phyloP scores from a whole-genome alignment of 2,888 invertebrate species.

The Notodonta dromedarius region DNA sequence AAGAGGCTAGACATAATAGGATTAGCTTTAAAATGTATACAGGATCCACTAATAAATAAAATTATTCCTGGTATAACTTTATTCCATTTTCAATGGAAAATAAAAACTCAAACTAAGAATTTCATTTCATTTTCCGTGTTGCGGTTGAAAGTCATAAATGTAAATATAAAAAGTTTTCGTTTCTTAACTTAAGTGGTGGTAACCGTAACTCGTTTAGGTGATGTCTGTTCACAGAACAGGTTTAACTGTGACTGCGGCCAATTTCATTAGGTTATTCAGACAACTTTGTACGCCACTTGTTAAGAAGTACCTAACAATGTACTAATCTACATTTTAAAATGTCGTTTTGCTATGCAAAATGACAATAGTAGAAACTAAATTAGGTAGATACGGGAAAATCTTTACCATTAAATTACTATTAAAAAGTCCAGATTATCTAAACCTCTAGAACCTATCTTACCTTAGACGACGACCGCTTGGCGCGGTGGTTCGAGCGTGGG shows the following conservation, averaged over 20 bases:
- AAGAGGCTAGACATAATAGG: no score
- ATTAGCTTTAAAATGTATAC: no score
- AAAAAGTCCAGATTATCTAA: no score
- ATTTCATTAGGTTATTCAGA: constrained; percentile 74
- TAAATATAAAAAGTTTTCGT: constrained; percentile 64
- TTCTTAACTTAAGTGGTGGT: constrained; percentile 62
- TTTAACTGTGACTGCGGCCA: constrained; percentile 71
- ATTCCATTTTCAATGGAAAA: background rate
- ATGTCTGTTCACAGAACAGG: constrained; percentile 72
- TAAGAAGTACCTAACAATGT: constrained; percentile 55
- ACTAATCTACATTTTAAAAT: constrained; percentile 47
- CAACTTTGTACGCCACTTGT: constrained; percentile 72
- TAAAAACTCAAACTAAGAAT: background rate
- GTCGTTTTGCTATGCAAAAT: background rate
- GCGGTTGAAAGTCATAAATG: constrained; percentile 47
- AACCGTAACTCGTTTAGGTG: constrained; percentile 68
- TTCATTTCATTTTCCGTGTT: background rate
- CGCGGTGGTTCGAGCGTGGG: no score
- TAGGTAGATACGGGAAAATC: no score
- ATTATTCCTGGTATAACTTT: no score
- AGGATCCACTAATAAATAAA: no score
- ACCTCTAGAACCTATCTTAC: no score
- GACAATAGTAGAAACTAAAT: no score
- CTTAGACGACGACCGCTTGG: no score
- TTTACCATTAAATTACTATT: no score